A percentile compares a stretch with the other conserved stretches of the same genome.
Conservation (phyloP, 2,797 vertebrate genomes). For the Chrosomus eos region DNA sequence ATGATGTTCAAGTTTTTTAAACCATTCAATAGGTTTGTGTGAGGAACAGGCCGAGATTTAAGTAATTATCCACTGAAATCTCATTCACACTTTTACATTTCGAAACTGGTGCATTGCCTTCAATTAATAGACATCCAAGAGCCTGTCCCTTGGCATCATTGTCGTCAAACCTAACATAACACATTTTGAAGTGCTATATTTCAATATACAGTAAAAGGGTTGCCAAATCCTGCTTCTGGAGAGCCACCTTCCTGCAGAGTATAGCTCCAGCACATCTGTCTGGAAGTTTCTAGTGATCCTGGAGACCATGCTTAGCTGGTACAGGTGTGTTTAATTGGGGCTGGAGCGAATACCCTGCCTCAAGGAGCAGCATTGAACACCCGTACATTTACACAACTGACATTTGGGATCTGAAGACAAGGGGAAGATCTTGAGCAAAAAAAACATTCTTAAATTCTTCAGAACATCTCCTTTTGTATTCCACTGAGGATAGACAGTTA, state of each 20-base stretch:
- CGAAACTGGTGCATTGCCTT: neutral
- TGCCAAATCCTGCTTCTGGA: neutral
- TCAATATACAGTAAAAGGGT: neutral
- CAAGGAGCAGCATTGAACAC: neutral
- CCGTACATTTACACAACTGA: neutral
- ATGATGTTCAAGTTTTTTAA: neutral
- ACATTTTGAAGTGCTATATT: neutral
- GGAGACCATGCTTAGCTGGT: neutral
- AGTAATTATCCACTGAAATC: neutral
- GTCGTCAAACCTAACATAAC: neutral
- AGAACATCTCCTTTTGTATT: neutral
- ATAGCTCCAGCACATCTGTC: neutral
- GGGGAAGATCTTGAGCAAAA: no score
- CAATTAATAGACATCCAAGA: neutral
- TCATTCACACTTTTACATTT: neutral
- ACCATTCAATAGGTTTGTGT: no score
- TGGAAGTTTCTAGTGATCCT: neutral
- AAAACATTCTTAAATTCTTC: no score
- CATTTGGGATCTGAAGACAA: neutral
- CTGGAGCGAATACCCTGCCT: neutral
- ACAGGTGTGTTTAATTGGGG: neutral
- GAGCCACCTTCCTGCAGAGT: neutral
- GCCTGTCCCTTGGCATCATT: neutral
- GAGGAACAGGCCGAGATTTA: neutral
- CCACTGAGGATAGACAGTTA: neutral